Evolutionary conservation across 2,888 invertebrate genomes (phyloP), one percentile per base, ranked within the genome.

Genomic region (Tricholauxania praeusta): DNA sequence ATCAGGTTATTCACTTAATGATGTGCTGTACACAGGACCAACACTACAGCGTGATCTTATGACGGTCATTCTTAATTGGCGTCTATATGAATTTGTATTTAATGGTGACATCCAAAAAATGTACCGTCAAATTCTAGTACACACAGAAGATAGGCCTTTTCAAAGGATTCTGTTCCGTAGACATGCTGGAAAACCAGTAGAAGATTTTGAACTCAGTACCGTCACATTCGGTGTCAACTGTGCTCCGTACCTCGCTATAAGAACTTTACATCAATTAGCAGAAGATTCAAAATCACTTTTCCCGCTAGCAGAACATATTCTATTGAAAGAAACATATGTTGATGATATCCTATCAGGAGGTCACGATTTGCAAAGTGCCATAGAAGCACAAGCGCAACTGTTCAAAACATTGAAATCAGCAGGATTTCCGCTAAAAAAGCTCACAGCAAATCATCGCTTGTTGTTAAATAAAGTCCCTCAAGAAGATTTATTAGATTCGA

Each of bases 21-120:
- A 60, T 14, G 59, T 60, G 14, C 59, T 60, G 7, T 60, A n/a
- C 12, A 22, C 22, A n/a, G 59, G 32, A 22, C 32, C 59, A 4
- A 10, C 59, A 14, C 17, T 60, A 6, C 63, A 63, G 39, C 22
- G 15, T 1, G 71, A 71, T 39, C 19, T 71, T 2, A 22, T 10
- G 14, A 67, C 2, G 1, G 12, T 72, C 6, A 67, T 72, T 6
- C 17, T 72, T 6, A 53, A 55, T 3, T 72, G 68, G 64, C 69
- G 65, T 0, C 22, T 65, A 14, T 73, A 57, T 55, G 28, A 28
- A 51, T 60, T 12, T 17, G 60, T 52, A 12, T 70, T 53, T 15
- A 70, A 70, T 70, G 62, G 62, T 12, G 70, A 70, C 39, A 62
- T 70, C 12, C 19, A 60, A n/a, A 70, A 62, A 52, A 62, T 52